These are phyloP conservation scores for Ooceraea biroi DNA, from an alignment of 1,140 invertebrate species.

Conservation along the genomic window DNA sequence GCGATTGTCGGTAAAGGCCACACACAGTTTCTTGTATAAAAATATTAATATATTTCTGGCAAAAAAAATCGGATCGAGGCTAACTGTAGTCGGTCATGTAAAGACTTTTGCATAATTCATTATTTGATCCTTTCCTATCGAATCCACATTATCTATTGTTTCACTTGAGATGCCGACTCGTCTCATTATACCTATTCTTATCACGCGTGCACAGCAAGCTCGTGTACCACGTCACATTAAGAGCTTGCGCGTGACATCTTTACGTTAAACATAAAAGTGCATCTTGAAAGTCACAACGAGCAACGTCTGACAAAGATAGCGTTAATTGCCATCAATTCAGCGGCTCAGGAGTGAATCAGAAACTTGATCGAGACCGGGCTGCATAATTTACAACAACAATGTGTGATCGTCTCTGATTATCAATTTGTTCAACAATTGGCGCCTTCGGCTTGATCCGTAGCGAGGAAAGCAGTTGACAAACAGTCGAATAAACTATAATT, in stretches of 20 bases:
- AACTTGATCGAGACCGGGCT: constrained; percentile 16
- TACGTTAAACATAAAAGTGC: neutral
- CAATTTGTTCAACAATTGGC: neutral
- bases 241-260: neutral
- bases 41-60: constrained; percentile 40
- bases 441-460: neutral
- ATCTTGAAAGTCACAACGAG: neutral
- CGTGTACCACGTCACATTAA: neutral
- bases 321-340: neutral
- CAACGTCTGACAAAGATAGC: neutral
- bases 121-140: constrained; percentile 10
- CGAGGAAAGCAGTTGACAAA: constrained; percentile 9
- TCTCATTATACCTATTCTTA: neutral
- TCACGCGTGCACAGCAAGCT: neutral
- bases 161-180: neutral
- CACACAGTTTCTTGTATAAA: constrained; percentile 8
- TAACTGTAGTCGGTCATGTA: constrained; percentile 21
- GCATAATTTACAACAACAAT: constrained; percentile 21
- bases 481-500: constrained; percentile 29
- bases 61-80: constrained; percentile 50
- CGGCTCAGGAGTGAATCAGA: neutral
- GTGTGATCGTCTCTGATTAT: constrained; percentile 3
- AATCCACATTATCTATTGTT: neutral
- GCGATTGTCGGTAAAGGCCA: constrained; percentile 1
- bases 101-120: constrained; percentile 39